Base-by-base conservation (phyloP, 2,797 vertebrate species). In the Anisognathus igniventris region DNA sequence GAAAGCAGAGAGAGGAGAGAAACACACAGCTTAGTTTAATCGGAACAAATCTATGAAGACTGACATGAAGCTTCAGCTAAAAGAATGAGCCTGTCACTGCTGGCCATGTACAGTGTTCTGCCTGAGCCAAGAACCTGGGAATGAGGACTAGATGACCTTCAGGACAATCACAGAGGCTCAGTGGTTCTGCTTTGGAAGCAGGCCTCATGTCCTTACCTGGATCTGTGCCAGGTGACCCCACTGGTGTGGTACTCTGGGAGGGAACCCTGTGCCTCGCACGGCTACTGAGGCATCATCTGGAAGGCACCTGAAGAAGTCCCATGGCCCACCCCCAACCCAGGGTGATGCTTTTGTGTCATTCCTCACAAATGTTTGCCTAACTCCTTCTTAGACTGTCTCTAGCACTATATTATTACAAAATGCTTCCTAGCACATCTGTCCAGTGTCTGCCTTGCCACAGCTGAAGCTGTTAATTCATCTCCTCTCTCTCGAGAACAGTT, bases 181-280 rank as follows among this genome's bases (percentile, higher is more conserved):
- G 53, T 35, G 24, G 16, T 40, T 90, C 70, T 86, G 31, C 25
- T 62, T 30, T 54, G 27, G 42, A 47, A 90, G 5, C 24, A 14
- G 35, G 28, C 22, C 9, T 62, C 0, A 0, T 35, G 18, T 47
- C 7, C 7, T 45, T 89, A 10, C 40, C 25, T 12, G 24, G 18
- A 7, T 61, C 45, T 73, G 21, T 3, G 7, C 42, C 56, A 51
- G 20, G 30, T 58, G 35, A 70, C 58, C 21, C 23, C 20, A 6
- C 16, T 3, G 2, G 21, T 42, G 31, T 50, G 39, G 47, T 22
- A 10, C 35, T 57, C 21, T 39, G 1, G 2, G 65, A 39, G 30
- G 23, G 28, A 12, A 16, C 20, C 15, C 25, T 4, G 3, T 47
- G 40, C 39, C 35, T 92, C 2, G 0, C n/a, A 14, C 5, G 39